phyloP scores from a whole-genome alignment of 2,888 invertebrate genomes.

The Machimus atricapillus region DNA sequence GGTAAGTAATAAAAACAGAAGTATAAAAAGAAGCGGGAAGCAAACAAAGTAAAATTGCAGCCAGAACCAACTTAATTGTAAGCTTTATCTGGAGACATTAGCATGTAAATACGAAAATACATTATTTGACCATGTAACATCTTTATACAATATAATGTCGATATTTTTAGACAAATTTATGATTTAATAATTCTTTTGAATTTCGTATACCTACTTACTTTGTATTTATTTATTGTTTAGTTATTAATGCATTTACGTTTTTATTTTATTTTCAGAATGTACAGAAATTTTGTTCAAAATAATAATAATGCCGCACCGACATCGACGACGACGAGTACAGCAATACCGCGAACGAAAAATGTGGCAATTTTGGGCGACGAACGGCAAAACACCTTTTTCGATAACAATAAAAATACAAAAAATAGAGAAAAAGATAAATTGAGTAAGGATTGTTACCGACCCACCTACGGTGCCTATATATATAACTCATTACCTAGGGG shows the following conservation, averaged over 20 bases:
- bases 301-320: background rate
- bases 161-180: too few species aligned
- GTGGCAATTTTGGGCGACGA: slow-evolving; percentile 31
- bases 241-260: background rate
- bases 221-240: background rate
- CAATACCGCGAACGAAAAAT: slow-evolving; percentile 20
- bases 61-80: too few species aligned
- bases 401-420: slow-evolving; percentile 30
- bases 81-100: too few species aligned
- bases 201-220: too few species aligned
- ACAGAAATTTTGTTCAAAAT: slow-evolving; percentile 29
- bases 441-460: slow-evolving; percentile 44
- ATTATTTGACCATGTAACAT: too few species aligned
- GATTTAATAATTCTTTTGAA: too few species aligned
- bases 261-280: slow-evolving; percentile 41
- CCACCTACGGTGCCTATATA: slow-evolving; percentile 51
- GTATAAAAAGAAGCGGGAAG: too few species aligned
- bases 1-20: too few species aligned
- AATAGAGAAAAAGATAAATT: slow-evolving; percentile 31
- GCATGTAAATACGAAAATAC: too few species aligned
- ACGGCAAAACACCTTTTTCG: background rate
- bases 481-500: slow-evolving; percentile 50
- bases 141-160: too few species aligned
- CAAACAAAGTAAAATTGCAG: too few species aligned
- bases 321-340: background rate